A percentile compares a stretch with the other conserved stretches of the same genome.
Evolutionary conservation across 2,797 vertebrate species (phyloP).

Genomic region (Tinamus major): DNA sequence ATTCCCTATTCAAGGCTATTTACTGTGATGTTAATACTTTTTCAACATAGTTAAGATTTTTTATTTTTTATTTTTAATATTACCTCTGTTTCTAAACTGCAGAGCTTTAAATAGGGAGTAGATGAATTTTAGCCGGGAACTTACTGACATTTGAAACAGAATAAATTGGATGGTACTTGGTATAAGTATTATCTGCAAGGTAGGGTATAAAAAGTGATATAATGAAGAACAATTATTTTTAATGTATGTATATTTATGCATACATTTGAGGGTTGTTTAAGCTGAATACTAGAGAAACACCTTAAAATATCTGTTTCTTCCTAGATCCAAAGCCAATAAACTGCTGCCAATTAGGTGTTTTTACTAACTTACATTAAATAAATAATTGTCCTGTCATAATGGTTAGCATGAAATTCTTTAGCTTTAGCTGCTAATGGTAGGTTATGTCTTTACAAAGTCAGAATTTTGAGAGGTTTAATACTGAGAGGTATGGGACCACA

Average conservation of each 20-base stretch:
- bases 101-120: constrained; percentile 21
- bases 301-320: not conserved
- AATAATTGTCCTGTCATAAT: not conserved
- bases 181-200: constrained; percentile 28
- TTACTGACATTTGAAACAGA: constrained; percentile 57
- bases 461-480: not conserved
- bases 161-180: constrained; percentile 5
- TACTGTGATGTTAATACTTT: constrained; percentile 33
- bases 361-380: not conserved
- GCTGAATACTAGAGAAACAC: not conserved
- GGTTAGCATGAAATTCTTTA: not conserved
- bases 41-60: constrained; percentile 6
- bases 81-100: constrained; percentile 53
- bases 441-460: not conserved
- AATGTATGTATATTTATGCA: not conserved
- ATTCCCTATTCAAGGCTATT: constrained; percentile 22
- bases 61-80: not conserved
- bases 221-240: constrained; percentile 13
- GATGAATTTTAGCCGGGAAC: constrained; percentile 20
- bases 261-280: constrained; percentile 26
- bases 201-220: constrained; percentile 20
- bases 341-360: not conserved
- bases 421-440: not conserved
- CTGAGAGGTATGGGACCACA: not conserved
- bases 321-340: not conserved